Percentiles rank a stretch among this genome's conserved stretches.
Evolutionary conservation across 2,113 vertebrate genomes (phyloP).

Genomic region (Campylorhamphus procurvoides): DNA sequence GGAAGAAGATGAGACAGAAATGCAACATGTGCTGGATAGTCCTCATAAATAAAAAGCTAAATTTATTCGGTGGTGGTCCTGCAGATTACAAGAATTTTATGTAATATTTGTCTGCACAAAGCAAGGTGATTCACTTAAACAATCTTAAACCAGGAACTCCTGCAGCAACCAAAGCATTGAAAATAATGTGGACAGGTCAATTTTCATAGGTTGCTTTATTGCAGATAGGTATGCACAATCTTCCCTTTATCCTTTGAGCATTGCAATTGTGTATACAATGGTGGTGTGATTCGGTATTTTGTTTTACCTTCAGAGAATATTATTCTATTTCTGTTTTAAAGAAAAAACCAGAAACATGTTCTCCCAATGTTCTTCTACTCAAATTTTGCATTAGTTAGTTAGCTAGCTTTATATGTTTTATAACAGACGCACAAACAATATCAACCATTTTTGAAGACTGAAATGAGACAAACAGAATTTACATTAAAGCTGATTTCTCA

Average conservation of each 20-base stretch:
- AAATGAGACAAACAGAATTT: background rate
- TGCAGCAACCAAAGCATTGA: background rate
- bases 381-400: background rate
- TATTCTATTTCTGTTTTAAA: background rate
- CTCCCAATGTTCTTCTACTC: background rate
- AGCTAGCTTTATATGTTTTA: background rate
- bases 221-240: background rate
- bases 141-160: background rate
- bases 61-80: background rate
- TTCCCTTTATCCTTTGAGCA: background rate
- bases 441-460: background rate
- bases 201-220: background rate
- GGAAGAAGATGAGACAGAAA: background rate
- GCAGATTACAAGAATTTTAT: background rate
- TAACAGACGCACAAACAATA: background rate
- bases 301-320: background rate
- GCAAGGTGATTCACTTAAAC: background rate
- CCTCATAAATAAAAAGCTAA: background rate
- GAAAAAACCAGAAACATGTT: background rate
- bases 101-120: background rate
- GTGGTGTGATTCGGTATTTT: background rate
- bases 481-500: background rate
- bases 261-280: background rate
- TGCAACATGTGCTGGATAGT: rapidly evolving
- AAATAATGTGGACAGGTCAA: background rate